Evolutionary conservation across 2,888 invertebrate species (phyloP).

Genomic region (Hyalella azteca): DNA sequence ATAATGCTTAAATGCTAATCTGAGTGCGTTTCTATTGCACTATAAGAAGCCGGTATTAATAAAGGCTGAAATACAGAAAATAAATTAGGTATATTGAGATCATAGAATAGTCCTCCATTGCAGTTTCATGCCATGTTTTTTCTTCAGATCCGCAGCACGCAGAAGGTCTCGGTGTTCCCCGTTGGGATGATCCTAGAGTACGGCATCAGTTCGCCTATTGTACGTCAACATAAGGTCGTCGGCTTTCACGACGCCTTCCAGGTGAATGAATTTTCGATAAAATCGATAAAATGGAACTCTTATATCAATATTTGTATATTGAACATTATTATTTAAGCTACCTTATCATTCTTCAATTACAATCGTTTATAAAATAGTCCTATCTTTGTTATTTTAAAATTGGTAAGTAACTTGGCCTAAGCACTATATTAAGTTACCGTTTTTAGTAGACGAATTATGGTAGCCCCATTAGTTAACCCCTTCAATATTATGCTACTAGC

Average conservation of each 20-base stretch:
- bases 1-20: too few species aligned
- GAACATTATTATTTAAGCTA: neutral
- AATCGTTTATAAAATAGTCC: neutral
- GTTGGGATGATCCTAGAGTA: constrained; percentile 81
- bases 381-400: neutral
- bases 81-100: too few species aligned
- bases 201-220: constrained; percentile 73
- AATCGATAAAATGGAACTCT: neutral
- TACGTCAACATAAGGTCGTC: constrained; percentile 62
- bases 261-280: constrained; percentile 5
- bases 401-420: neutral
- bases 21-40: too few species aligned
- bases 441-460: too few species aligned
- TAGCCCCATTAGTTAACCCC: too few species aligned
- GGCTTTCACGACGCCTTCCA: constrained; percentile 73
- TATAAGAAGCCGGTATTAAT: too few species aligned
- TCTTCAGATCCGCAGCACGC: constrained; percentile 75
- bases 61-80: too few species aligned
- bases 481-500: too few species aligned
- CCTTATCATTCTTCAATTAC: neutral
- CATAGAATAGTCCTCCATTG: too few species aligned
- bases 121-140: too few species aligned
- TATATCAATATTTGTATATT: neutral
- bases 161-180: constrained; percentile 82
- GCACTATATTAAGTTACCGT: too few species aligned